phyloP scores from a whole-genome alignment of 2,888 invertebrate genomes.

The Noctua fimbriata region DNA sequence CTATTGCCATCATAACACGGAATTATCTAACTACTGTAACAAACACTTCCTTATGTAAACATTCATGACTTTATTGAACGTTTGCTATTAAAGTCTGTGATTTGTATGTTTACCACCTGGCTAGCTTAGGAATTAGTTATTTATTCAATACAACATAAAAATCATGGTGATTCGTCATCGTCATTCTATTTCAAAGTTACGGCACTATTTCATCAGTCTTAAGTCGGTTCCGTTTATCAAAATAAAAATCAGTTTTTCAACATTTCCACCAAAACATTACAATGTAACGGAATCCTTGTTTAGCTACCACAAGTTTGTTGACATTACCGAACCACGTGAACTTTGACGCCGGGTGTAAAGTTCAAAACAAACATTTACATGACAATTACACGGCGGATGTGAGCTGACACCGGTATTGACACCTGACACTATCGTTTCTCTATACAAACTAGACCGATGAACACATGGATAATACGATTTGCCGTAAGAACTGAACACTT shows the following conservation, averaged over 20 bases:
- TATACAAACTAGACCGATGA: slow-evolving; percentile 37
- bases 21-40: slow-evolving; percentile 32
- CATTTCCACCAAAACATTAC: slow-evolving; percentile 23
- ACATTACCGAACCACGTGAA: slow-evolving; percentile 73
- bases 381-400: slow-evolving; percentile 62
- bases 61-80: slow-evolving; percentile 17
- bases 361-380: slow-evolving; percentile 79
- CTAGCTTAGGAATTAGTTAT: slow-evolving; percentile 6
- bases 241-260: slow-evolving; percentile 6
- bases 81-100: not conserved
- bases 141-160: not conserved
- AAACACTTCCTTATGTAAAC: slow-evolving; percentile 20
- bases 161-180: slow-evolving; percentile 25
- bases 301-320: slow-evolving; percentile 74
- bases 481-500: slow-evolving; percentile 71
- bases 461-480: slow-evolving; percentile 47
- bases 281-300: slow-evolving; percentile 32
- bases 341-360: slow-evolving; percentile 74
- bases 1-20: slow-evolving; percentile 26
- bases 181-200: slow-evolving; percentile 14
- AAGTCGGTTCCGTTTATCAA: not conserved
- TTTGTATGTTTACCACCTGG: slow-evolving; percentile 10
- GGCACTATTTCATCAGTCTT: slow-evolving; percentile 6
- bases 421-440: slow-evolving; percentile 16
- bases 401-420: slow-evolving; percentile 37